phyloP scores from a whole-genome alignment of 2,888 invertebrate genomes.

The Brachypalpus laphriformis region DNA sequence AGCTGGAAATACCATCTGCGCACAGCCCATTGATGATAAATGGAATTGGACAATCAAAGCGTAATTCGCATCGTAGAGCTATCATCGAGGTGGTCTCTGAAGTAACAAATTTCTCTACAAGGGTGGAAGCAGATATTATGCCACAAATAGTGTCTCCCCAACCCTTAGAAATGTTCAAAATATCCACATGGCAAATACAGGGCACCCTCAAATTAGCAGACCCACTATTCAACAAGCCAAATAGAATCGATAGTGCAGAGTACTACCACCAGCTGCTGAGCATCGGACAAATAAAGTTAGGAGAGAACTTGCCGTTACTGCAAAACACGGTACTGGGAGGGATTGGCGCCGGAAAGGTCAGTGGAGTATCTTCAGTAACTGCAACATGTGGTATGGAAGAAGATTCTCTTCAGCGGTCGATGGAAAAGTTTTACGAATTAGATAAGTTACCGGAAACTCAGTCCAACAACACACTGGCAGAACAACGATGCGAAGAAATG shows the following conservation, averaged over 20 bases:
- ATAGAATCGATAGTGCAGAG: no score
- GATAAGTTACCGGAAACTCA: not conserved
- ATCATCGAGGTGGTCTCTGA: not conserved
- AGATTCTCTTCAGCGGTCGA: not conserved
- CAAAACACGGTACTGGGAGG: not conserved
- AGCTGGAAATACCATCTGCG: no score
- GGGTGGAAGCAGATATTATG: no score
- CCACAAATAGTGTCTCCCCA: not conserved
- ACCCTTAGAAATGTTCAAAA: not conserved
- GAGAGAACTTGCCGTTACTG: not conserved
- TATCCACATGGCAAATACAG: not conserved
- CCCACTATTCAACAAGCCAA: no score
- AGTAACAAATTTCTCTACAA: not conserved
- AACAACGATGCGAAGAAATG: not conserved
- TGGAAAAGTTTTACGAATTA: not conserved
- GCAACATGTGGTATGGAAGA: not conserved
- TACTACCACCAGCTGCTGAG: not conserved
- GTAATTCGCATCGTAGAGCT: no score
- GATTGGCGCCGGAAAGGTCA: not conserved
- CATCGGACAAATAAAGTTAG: not conserved
- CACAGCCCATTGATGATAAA: no score
- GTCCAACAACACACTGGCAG: constrained; percentile 37
- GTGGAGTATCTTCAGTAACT: not conserved
- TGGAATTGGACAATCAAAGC: no score
- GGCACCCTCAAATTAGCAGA: not conserved